Evolutionary conservation across 2,113 vertebrate genomes (phyloP).

Genomic region (Oncorhynchus clarkii): DNA sequence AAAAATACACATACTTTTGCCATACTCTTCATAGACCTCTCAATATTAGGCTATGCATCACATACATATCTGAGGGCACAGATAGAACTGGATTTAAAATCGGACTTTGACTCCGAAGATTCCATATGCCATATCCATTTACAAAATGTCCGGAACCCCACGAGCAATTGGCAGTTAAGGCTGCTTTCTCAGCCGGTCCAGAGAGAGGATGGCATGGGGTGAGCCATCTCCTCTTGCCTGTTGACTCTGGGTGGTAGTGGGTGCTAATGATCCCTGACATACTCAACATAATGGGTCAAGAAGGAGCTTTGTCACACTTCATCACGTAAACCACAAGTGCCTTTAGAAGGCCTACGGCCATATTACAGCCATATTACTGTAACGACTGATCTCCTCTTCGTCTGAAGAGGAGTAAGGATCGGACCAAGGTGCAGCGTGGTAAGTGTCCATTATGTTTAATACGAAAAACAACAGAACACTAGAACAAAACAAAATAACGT

Average conservation of each 20-base stretch:
- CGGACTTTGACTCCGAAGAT: constrained; percentile 13
- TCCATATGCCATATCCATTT: constrained; percentile 31
- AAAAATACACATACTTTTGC: too few species aligned
- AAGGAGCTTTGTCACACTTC: constrained; percentile 21
- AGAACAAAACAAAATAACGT: too few species aligned
- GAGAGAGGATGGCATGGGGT: constrained; percentile 56
- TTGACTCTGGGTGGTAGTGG: constrained; percentile 54
- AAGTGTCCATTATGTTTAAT: too few species aligned
- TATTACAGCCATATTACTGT: background rate
- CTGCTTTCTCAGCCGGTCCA: constrained; percentile 47
- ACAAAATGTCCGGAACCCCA: constrained; percentile 22
- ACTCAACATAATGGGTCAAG: constrained; percentile 56
- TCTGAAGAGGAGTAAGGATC: too few species aligned
- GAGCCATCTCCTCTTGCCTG: constrained; percentile 62
- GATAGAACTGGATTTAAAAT: background rate
- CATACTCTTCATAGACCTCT: background rate
- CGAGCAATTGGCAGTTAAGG: constrained; percentile 26
- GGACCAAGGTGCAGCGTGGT: too few species aligned
- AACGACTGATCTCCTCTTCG: too few species aligned
- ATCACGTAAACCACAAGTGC: background rate
- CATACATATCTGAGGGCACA: background rate
- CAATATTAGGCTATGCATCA: too few species aligned
- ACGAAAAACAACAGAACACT: too few species aligned
- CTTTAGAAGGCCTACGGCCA: background rate
- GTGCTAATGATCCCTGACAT: constrained; percentile 61